Base-by-base conservation (phyloP, 2,797 vertebrate genomes). In the Acipenser ruthenus region DNA sequence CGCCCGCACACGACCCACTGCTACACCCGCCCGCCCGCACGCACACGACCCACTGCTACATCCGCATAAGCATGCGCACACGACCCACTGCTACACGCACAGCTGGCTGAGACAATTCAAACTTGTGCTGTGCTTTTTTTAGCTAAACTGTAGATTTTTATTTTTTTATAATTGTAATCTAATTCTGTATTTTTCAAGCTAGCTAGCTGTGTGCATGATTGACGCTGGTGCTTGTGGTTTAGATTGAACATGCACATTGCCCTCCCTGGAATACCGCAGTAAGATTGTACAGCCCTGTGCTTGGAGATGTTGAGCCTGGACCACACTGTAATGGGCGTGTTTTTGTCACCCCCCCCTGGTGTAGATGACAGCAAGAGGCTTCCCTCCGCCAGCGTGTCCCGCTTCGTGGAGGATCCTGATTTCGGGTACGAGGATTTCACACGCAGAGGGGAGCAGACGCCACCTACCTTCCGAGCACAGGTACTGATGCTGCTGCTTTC, bases 371-470 rank as follows among this genome's bases (percentile, higher is more conserved):
- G 86, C 5, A 73, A 77, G 0, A 88, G 85, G 58, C 82, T 83
- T 5, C 71, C 87, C 55, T 79, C 89, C 51, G 85, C 92, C 78
- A 84, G 84, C 49, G 75, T 97, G 68, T 79, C 91, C 62, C 82
- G 84, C 69, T 94, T 99, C 67, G 91, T 97, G 81, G 90, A 92
- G 73, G 95, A 99, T 66, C 92, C 93, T 0, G 87, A 92, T 65
- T 99, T 96, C 0, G 93, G 89, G 68, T 99, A 99, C 56, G 93
- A 96, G 75, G 96, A 98, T 80, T 98, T 98, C 75, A 93, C 93
- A 0, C 86, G 92, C 37, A 84, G 84, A 73, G 95, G 96, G 47
- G 87, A 94, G 75, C 92, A 96, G 80, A 77, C 94, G 0, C 96
- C 96, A 1, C 89, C 95, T 23, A 97, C 94, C 6, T 94, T 99